These are phyloP conservation scores for Nomada hirtipes DNA, from an alignment of 2,888 invertebrate genomes.

Conservation along the genomic window DNA sequence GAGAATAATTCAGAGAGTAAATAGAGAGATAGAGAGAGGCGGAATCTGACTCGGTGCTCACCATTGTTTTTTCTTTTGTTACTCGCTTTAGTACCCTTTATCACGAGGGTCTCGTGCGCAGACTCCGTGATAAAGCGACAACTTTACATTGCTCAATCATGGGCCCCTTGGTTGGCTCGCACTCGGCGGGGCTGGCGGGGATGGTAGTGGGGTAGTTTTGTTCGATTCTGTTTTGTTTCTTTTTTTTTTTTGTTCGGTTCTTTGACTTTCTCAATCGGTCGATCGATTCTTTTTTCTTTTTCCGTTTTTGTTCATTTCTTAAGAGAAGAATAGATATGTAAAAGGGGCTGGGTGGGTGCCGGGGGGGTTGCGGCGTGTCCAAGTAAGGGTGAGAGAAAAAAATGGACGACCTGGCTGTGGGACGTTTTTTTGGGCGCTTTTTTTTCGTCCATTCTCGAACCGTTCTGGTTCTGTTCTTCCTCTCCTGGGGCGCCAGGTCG, in stretches of 20 bases:
- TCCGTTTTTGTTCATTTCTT: slow-evolving; percentile 28
- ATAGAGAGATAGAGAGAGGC: slow-evolving; percentile 70
- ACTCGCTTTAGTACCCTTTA: slow-evolving; percentile 74
- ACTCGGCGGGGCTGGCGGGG: slow-evolving; percentile 84
- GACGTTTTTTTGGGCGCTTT: background rate
- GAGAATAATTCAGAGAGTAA: slow-evolving; percentile 40
- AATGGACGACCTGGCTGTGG: slow-evolving; percentile 6
- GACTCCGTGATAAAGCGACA: slow-evolving; percentile 72
- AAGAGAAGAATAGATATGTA: slow-evolving; percentile 3
- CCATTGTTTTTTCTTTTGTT: slow-evolving; percentile 77
- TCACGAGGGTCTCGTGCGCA: slow-evolving; percentile 63
- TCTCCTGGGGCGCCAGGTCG: slow-evolving; percentile 16
- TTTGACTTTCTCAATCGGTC: background rate
- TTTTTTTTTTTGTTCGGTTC: slow-evolving; percentile 53
- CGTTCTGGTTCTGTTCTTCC: slow-evolving; percentile 1
- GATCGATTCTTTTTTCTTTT: background rate
- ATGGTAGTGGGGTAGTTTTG: slow-evolving; percentile 73
- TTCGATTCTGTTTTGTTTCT: slow-evolving; percentile 54
- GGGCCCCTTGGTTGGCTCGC: slow-evolving; percentile 83
- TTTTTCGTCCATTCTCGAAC: slow-evolving; percentile 15
- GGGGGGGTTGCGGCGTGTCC: background rate
- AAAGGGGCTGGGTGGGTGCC: background rate
- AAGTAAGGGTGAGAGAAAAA: background rate
- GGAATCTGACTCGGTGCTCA: slow-evolving; percentile 84
- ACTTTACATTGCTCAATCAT: slow-evolving; percentile 66